Percentiles rank a stretch among this genome's conserved stretches.
phyloP scores from a whole-genome alignment of 2,797 vertebrate genomes.

The Amblyraja radiata region DNA sequence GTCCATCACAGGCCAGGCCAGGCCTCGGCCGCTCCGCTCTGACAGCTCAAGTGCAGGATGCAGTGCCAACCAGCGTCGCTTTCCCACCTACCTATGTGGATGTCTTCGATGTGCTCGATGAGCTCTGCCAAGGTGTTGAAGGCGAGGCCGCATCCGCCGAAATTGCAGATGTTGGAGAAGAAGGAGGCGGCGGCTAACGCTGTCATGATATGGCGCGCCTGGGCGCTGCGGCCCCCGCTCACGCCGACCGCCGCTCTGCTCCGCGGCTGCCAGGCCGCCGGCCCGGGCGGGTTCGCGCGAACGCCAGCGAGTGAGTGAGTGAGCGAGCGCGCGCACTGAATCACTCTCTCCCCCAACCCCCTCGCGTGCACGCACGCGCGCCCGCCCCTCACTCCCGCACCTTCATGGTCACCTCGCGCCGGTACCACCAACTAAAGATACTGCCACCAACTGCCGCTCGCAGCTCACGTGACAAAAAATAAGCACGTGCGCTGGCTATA shows the following conservation, averaged over 20 bases:
- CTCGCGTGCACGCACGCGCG: not conserved
- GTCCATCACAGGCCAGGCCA: not conserved
- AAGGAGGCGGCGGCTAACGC: slow-evolving; percentile 96
- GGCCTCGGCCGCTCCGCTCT: slow-evolving; percentile 32
- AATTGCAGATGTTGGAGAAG: slow-evolving; percentile 91
- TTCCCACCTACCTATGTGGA: slow-evolving; percentile 81
- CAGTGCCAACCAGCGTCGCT: slow-evolving; percentile 40
- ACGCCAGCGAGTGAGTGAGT: not conserved
- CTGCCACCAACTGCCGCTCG: not conserved
- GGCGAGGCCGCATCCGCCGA: slow-evolving; percentile 87
- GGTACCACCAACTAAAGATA: too few relatives aligned
- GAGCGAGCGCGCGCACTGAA: not conserved
- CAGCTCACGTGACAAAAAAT: not conserved
- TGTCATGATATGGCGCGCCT: slow-evolving; percentile 70
- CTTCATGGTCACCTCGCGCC: not conserved
- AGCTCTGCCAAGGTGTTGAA: slow-evolving; percentile 88
- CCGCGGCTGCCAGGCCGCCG: not conserved
- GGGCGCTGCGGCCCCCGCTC: slow-evolving; percentile 41
- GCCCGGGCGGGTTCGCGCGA: not conserved
- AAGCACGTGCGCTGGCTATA: slow-evolving; percentile 13
- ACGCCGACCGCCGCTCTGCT: slow-evolving; percentile 55
- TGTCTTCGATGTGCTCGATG: slow-evolving; percentile 94
- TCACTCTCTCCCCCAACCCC: not conserved
- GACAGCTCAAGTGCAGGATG: slow-evolving; percentile 42
- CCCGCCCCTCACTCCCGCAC: not conserved